phyloP scores from a whole-genome alignment of 1,140 invertebrate species.

The Calephelis nemesis region DNA sequence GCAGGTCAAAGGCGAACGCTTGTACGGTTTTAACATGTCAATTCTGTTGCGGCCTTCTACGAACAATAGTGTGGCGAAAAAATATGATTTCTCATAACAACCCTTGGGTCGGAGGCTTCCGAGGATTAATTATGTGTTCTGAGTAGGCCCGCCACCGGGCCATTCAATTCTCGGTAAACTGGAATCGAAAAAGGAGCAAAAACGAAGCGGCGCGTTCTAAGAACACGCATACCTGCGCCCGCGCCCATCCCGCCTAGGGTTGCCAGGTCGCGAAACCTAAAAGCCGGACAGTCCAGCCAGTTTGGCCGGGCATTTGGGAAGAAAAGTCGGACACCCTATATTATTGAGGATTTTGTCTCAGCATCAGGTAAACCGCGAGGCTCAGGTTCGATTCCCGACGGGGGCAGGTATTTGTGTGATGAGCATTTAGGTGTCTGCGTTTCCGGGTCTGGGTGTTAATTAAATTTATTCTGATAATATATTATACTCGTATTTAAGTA shows the following conservation, averaged over 20 bases:
- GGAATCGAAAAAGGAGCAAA: slow-evolving; percentile 76
- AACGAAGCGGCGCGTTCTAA: slow-evolving; percentile 63
- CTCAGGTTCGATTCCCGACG: too few relatives aligned
- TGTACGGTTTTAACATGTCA: slow-evolving; percentile 48
- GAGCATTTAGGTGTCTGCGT: too few relatives aligned
- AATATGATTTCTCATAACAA: slow-evolving; percentile 71
- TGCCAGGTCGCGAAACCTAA: too few relatives aligned
- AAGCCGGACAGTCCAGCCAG: too few relatives aligned
- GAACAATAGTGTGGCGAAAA: slow-evolving; percentile 56
- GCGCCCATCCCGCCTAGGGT: slow-evolving; percentile 30
- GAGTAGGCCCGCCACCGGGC: slow-evolving; percentile 73
- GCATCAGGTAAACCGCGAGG: too few relatives aligned
- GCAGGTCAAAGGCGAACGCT: slow-evolving; percentile 43
- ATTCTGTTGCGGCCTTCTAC: slow-evolving; percentile 41
- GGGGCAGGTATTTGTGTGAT: too few relatives aligned
- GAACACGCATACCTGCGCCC: slow-evolving; percentile 71
- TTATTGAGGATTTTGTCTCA: too few relatives aligned
- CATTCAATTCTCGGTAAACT: slow-evolving; percentile 72
- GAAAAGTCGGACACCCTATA: too few relatives aligned
- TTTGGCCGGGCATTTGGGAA: too few relatives aligned
- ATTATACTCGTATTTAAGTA: too few relatives aligned
- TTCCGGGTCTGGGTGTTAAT: too few relatives aligned
- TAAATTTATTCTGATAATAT: too few relatives aligned
- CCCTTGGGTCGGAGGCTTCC: slow-evolving; percentile 71
- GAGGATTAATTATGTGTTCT: slow-evolving; percentile 76